Percentiles rank a stretch among this genome's conserved stretches.
These are phyloP conservation scores for Brachyptera putata DNA, from an alignment of 2,888 invertebrate species.

Conservation along the genomic window DNA sequence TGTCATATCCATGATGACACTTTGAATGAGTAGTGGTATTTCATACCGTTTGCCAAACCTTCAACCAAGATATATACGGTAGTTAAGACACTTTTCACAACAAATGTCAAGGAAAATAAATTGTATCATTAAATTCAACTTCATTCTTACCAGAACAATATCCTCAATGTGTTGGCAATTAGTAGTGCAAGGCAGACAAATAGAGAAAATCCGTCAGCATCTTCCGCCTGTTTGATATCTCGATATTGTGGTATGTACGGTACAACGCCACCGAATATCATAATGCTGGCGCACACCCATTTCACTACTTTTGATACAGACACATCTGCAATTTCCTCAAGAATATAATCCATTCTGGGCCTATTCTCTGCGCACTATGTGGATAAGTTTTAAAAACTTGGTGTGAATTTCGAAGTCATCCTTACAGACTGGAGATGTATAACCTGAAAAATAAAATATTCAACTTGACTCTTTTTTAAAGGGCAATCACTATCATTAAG, in stretches of 20 bases:
- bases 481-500: too few species aligned
- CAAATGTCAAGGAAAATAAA: too few species aligned
- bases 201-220: slow-evolving; percentile 95
- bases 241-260: slow-evolving; percentile 95
- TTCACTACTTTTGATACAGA: slow-evolving; percentile 69
- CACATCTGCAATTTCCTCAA: slow-evolving; percentile 33
- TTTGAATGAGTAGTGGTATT: slow-evolving; percentile 89
- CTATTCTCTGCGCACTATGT: too few species aligned
- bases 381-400: too few species aligned
- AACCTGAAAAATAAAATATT: too few species aligned
- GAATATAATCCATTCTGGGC: slow-evolving; percentile 30
- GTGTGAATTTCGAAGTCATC: too few species aligned
- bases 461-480: too few species aligned
- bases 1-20: slow-evolving; percentile 93
- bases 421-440: too few species aligned
- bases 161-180: slow-evolving; percentile 93
- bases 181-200: slow-evolving; percentile 94
- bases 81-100: too few species aligned
- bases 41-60: slow-evolving; percentile 99
- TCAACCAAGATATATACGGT: slow-evolving; percentile 41
- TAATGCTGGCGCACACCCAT: slow-evolving; percentile 79
- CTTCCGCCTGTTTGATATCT: slow-evolving; percentile 85
- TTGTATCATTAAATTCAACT: too few species aligned
- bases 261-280: slow-evolving; percentile 92
- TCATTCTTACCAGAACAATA: slow-evolving; percentile 87